Base-by-base conservation (phyloP, 1,140 invertebrate species). In the Drosophila subobscura region DNA sequence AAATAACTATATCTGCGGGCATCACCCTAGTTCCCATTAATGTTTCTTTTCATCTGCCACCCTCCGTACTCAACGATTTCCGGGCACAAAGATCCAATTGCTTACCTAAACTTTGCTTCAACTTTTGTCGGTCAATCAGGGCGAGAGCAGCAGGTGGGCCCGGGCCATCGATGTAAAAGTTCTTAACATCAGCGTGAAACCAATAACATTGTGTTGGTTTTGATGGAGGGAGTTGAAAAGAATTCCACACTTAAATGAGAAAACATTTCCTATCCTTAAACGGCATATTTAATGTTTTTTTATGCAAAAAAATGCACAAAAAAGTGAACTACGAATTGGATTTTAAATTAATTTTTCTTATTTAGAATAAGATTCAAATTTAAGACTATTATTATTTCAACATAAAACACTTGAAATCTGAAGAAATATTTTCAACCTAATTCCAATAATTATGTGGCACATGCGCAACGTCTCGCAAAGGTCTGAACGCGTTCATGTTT, bases 151-250 rank as follows among this genome's bases (percentile, higher is more conserved):
- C 53, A 67, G 58, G 55, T 73, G 66, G 56, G 49, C 7, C 23
- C 6, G 27, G 5, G 25, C 0, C 10, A 10, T 12, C 33, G 10
- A 37, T 37, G 10, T 12, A 12, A 60, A 81, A 74, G 20, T 73
- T 64, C 65, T 58, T 68, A 78, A 70, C 66, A 68, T 16, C 66
- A 70, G 50, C 52, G 22, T 67, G 81, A 73, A 85, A 79, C 49
- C 75, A 64, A 85, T 85, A 86, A 70, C 72, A 70, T 80, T 86
- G 81, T 60, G 22, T 16, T 16, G 68, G 51, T 45, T 41, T 7
- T 29, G 33, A 2, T 12, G n/a, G 25, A 40, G 27, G 5, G 44
- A 55, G 20, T 50, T 53, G 27, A 41, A 16, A 55, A 56, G 29
- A 73, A 73, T 33, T 25, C 2, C 16, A 10, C 46, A 56, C 51